Evolutionary conservation across 2,888 invertebrate genomes (phyloP).

Genomic region (Clunio marinus): DNA sequence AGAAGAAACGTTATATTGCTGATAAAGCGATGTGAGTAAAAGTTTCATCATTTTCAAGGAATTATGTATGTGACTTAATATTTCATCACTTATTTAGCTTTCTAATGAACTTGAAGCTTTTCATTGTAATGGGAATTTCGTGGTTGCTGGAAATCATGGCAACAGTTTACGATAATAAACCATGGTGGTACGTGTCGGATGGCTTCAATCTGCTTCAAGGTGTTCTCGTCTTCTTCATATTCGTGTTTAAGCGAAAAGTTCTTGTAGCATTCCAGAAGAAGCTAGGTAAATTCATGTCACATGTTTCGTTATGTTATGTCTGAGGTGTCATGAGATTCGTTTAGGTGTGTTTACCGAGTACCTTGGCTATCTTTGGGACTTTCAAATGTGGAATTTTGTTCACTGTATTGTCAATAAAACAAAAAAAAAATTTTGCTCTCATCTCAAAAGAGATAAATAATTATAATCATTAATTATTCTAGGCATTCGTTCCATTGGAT

Average conservation of each 20-base stretch:
- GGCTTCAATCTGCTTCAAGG: conserved; percentile 67
- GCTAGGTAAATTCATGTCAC: conserved; percentile 52
- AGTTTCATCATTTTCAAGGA: too few relatives aligned
- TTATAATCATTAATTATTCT: background rate
- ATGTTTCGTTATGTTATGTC: too few relatives aligned
- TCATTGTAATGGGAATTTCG: conserved; percentile 74
- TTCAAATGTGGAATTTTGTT: too few relatives aligned
- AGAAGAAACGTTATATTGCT: conserved; percentile 59
- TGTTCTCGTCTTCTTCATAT: conserved; percentile 67
- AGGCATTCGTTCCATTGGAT: conserved; percentile 15
- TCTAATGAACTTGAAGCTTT: conserved; percentile 64
- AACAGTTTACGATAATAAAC: conserved; percentile 54
- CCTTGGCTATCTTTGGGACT: too few relatives aligned
- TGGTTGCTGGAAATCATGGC: conserved; percentile 67
- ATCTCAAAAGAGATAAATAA: conserved; percentile 1
- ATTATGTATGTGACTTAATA: background rate
- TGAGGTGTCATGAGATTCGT: too few relatives aligned
- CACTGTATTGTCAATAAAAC: too few relatives aligned
- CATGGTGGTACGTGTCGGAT: conserved; percentile 58
- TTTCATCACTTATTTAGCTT: background rate
- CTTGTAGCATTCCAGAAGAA: conserved; percentile 58
- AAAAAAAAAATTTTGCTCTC: too few relatives aligned
- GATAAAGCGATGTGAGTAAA: conserved; percentile 64
- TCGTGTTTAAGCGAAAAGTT: conserved; percentile 65
- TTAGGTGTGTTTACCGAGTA: too few relatives aligned